These are phyloP conservation scores for Phalacrocorax pelagicus DNA, from an alignment of 2,113 vertebrate species.

Conservation along the genomic window DNA sequence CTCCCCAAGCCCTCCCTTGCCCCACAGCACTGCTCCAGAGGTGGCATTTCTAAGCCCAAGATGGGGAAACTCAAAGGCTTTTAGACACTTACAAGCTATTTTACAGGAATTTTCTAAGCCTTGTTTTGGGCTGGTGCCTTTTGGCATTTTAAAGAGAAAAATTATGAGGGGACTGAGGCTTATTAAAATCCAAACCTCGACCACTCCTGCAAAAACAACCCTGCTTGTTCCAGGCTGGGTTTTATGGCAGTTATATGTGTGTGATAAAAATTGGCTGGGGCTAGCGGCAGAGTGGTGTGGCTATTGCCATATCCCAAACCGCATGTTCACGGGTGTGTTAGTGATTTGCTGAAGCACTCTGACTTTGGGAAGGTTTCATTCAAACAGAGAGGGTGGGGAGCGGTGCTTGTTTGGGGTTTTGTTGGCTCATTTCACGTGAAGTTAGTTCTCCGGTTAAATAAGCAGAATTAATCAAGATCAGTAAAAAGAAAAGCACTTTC, in stretches of 20 bases:
- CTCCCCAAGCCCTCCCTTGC: not conserved
- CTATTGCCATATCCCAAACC: conserved; percentile 22
- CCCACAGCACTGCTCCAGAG: rapidly evolving
- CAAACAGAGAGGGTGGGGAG: not conserved
- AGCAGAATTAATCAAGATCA: not conserved
- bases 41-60: not conserved
- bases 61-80: not conserved
- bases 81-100: conserved; percentile 47
- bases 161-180: conserved; percentile 46
- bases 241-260: conserved; percentile 16
- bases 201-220: conserved; percentile 47
- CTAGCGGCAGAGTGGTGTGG: not conserved
- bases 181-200: conserved; percentile 66
- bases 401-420: rapidly evolving
- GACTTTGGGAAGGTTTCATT: not conserved
- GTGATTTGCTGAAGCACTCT: not conserved
- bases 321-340: conserved; percentile 41
- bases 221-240: conserved; percentile 25
- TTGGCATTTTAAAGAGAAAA: conserved; percentile 56
- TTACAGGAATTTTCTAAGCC: conserved; percentile 49
- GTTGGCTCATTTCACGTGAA: not conserved
- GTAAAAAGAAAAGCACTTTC: not conserved
- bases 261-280: conserved; percentile 32
- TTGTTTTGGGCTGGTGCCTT: conserved; percentile 52
- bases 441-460: not conserved